A percentile compares a stretch with the other conserved stretches of the same genome.
These are phyloP conservation scores for Calliopsis andreniformis DNA, from an alignment of 1,140 invertebrate species.

Conservation along the genomic window DNA sequence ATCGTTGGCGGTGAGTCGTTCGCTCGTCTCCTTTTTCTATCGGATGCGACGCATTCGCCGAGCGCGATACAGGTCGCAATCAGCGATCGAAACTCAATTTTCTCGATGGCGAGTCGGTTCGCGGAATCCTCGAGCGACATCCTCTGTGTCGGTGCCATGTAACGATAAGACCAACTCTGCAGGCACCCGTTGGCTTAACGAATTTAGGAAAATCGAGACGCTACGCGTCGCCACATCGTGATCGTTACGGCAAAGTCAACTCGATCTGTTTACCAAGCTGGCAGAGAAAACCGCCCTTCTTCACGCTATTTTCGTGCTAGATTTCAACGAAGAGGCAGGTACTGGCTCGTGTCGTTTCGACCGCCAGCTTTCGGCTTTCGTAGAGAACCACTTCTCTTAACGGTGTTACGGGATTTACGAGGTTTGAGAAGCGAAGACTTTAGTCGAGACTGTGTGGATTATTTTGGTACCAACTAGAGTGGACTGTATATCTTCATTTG, in stretches of 20 bases:
- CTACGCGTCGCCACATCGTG: background rate
- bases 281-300: background rate
- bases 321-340: background rate
- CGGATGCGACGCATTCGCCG: background rate
- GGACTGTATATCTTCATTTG: too few relatives aligned
- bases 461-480: background rate
- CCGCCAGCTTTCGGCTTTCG: background rate
- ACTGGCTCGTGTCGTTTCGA: background rate
- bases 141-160: background rate
- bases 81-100: constrained; percentile 35
- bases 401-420: constrained; percentile 8
- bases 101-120: background rate
- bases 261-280: background rate
- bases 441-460: background rate
- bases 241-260: background rate
- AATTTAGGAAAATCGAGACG: constrained; percentile 3
- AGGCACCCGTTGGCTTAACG: background rate
- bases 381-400: background rate
- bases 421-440: background rate
- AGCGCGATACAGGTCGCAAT: background rate
- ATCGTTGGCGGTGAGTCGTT: constrained; percentile 32
- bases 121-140: background rate
- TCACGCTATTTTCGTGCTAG: constrained; percentile 7
- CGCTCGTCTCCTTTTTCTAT: background rate
- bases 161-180: background rate